A percentile compares a stretch with the other conserved stretches of the same genome.
Evolutionary conservation across 2,113 vertebrate species (phyloP).

Genomic region (Colius striatus): DNA sequence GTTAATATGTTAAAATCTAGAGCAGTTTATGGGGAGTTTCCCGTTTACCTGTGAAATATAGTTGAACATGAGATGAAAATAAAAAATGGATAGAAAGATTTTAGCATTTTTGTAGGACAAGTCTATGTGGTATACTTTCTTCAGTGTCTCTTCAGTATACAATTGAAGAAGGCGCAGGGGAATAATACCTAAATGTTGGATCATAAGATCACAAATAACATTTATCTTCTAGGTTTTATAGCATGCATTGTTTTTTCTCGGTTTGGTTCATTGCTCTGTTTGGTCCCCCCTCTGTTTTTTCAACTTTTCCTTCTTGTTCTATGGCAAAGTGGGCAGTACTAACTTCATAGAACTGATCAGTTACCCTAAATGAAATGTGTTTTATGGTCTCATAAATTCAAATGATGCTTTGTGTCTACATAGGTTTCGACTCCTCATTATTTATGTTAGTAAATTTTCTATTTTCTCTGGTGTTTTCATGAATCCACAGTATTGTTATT

Average conservation of each 20-base stretch:
- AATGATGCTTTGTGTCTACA: background rate
- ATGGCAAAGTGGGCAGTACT: background rate
- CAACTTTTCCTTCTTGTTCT: background rate
- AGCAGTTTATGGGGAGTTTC: background rate
- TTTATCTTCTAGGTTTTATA: background rate
- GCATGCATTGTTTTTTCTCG: fast-evolving
- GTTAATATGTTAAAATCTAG: background rate
- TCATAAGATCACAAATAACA: background rate
- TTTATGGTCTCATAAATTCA: background rate
- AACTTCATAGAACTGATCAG: background rate
- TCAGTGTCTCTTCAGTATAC: background rate
- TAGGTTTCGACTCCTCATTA: background rate
- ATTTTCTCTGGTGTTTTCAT: background rate
- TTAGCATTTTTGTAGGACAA: background rate
- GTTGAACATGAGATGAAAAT: background rate
- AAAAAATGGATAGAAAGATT: background rate
- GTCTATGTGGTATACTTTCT: background rate
- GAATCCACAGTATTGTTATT: background rate
- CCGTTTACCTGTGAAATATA: background rate
- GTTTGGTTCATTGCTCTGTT: background rate
- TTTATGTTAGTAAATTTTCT: background rate
- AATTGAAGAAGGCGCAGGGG: background rate
- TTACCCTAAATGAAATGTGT: background rate
- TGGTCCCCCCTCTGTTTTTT: background rate
- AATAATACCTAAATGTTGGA: background rate